phyloP scores from a whole-genome alignment of 2,113 vertebrate genomes.

The Pygoscelis antarcticus region DNA sequence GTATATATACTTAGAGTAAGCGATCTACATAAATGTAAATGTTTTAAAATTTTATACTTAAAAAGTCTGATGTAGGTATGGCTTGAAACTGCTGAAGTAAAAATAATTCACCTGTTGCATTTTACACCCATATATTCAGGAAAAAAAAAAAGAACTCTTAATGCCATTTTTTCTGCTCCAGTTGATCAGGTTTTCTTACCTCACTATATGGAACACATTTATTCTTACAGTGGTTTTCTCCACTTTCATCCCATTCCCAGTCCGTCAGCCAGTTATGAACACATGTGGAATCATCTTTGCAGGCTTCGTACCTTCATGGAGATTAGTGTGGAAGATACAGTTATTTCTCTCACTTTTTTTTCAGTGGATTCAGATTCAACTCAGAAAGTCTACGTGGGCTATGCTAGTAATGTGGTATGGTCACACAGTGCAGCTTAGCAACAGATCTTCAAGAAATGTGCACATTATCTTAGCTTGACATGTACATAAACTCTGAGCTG shows the following conservation, averaged over 20 bases:
- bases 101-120: neutral
- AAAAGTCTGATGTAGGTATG: neutral
- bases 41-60: neutral
- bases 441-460: neutral
- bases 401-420: neutral
- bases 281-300: constrained; percentile 69
- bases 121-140: neutral
- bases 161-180: neutral
- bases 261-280: constrained; percentile 68
- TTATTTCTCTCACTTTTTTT: neutral
- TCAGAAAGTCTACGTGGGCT: neutral
- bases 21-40: neutral
- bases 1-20: neutral
- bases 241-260: constrained; percentile 62
- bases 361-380: neutral
- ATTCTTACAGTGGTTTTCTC: constrained; percentile 67
- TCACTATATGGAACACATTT: constrained; percentile 63
- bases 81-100: neutral
- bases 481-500: neutral
- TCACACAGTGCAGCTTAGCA: neutral
- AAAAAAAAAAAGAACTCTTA: neutral
- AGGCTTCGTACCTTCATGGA: constrained; percentile 73
- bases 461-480: neutral
- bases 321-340: neutral
- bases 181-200: constrained; percentile 51